Base-by-base conservation (phyloP, 2,888 invertebrate genomes). In the Plutella xylostella region DNA sequence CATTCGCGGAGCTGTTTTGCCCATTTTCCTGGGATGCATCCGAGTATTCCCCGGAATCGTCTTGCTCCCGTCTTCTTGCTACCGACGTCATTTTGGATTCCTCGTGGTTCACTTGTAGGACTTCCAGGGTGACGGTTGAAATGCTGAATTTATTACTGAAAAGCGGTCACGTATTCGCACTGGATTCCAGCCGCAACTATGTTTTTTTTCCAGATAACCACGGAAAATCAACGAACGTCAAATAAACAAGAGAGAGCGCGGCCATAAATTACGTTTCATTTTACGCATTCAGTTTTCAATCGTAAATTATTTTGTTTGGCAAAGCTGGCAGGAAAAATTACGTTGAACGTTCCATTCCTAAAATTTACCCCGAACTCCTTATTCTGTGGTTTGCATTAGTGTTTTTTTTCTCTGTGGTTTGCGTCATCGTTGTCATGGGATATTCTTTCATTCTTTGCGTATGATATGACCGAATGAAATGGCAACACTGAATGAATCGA, bases 1-100 rank as follows among this genome's bases (percentile, higher is more conserved):
- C 83, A 62, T 77, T 78, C 57, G 60, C 73, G 15, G 80, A 77
- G 65, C 69, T 72, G 58, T 68, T 76, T 45, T 64, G 76, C 50
- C 80, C 82, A 55, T 74, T 73, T 57, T 83, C 83, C 61, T 79
- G 80, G 41, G 84, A 84, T 59, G 75, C 74, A 48, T 85, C 84
- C 41, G 84, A 84, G 61, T 73, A 83, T 60, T 84, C 84, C 48
- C 77, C 79, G 47, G 84, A 79, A 60, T 83, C 83, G 52, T 77
- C 75, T 44, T 71, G 77, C 42, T 73, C 74, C 56, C 63, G 61
- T 63, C 74, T 46, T 18, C 52, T 68, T 43, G 65, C 69, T 51
- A 80, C 69, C 66, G 84, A 75, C 77, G 84, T 83, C 80, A 83
- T 83, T 53, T 74, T 71, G 63, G 70, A 74, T 73, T 74, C 77